Conservation (phyloP, 2,113 vertebrate genomes). For the Cyanoramphus novaezelandiae region DNA sequence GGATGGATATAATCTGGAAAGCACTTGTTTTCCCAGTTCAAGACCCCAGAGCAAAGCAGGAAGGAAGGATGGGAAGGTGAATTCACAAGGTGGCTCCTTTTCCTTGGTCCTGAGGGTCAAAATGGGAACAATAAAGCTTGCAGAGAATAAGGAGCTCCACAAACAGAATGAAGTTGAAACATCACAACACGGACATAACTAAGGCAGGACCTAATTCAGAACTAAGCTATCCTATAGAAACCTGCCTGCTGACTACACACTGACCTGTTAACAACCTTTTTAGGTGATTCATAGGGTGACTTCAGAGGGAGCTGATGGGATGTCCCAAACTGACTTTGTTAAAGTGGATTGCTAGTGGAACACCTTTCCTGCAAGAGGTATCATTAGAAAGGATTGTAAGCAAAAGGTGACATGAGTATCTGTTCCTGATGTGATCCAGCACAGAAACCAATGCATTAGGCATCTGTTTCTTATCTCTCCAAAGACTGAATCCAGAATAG, state of each 20-base stretch:
- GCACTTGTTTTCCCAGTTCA: neutral
- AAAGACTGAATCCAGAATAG: neutral
- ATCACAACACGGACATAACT: accelerated
- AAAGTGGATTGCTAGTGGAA: neutral
- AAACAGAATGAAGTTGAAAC: neutral
- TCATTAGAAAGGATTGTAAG: neutral
- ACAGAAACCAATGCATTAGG: neutral
- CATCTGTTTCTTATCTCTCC: neutral
- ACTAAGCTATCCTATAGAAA: neutral
- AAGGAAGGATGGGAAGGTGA: neutral
- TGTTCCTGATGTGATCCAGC: neutral
- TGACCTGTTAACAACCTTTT: neutral
- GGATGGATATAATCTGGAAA: neutral
- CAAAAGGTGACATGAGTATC: neutral
- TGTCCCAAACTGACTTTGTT: neutral
- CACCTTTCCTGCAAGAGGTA: neutral
- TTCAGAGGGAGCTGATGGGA: neutral
- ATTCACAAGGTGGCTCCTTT: neutral
- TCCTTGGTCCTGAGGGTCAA: neutral
- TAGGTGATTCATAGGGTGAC: neutral
- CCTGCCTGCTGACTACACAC: neutral
- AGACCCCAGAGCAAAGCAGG: neutral
- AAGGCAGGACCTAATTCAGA: neutral
- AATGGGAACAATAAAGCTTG: neutral
- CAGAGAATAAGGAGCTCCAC: neutral